phyloP scores from a whole-genome alignment of 2,797 vertebrate genomes.

The Neoniphon sammara region DNA sequence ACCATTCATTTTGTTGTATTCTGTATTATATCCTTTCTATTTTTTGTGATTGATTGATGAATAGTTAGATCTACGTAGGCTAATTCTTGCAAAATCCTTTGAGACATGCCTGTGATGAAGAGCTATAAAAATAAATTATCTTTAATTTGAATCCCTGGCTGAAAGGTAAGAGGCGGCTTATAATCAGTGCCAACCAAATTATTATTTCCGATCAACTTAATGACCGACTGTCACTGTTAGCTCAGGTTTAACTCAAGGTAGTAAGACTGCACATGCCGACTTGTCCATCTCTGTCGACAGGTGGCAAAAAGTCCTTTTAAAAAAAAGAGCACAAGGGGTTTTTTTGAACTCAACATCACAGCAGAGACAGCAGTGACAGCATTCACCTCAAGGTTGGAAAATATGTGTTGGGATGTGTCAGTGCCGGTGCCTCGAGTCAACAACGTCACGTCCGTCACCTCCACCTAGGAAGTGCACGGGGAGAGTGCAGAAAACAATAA shows the following conservation, averaged over 20 bases:
- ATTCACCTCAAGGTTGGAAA: conserved; percentile 1
- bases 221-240: neutral
- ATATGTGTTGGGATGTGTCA: neutral
- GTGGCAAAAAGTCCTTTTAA: neutral
- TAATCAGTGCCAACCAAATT: conserved; percentile 27
- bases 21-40: no score
- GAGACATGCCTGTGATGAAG: no score
- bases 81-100: no score
- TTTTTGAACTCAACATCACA: neutral
- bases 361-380: neutral
- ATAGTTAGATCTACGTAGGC: no score
- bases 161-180: neutral
- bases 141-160: neutral
- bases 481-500: conserved; percentile 38
- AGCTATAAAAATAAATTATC: no score
- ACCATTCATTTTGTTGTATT: no score
- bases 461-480: conserved; percentile 19
- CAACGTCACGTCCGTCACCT: conserved; percentile 9
- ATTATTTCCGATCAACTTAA: conserved; percentile 29
- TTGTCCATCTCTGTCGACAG: neutral
- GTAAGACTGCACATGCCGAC: neutral
- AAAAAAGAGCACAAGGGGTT: neutral
- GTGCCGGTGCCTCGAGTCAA: neutral
- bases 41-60: no score
- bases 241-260: neutral